phyloP scores from a whole-genome alignment of 2,113 vertebrate genomes.

The Dicerorhinus sumatrensis region DNA sequence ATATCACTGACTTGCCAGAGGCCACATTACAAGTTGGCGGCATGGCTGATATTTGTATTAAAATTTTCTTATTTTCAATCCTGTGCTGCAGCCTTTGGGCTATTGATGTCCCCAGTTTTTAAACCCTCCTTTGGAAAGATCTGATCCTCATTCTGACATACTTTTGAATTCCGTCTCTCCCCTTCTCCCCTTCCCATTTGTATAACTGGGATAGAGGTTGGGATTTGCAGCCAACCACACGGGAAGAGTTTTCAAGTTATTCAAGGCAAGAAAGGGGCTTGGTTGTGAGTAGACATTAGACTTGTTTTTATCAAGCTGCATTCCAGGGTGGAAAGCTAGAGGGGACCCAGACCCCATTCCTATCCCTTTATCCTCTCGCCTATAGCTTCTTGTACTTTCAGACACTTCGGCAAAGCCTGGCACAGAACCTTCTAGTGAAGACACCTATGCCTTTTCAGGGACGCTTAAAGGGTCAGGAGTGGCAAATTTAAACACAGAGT shows the following conservation, averaged over 20 bases:
- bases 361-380: background rate
- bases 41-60: conserved; percentile 11
- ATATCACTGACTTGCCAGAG: conserved; percentile 26
- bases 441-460: background rate
- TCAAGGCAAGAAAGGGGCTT: background rate
- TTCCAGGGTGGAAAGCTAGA: background rate
- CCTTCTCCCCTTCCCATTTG: background rate
- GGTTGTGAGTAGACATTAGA: background rate
- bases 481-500: background rate
- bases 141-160: background rate
- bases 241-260: background rate
- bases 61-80: conserved; percentile 51
- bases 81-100: background rate
- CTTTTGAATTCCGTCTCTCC: background rate
- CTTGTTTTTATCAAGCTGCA: conserved; percentile 16
- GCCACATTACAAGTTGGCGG: background rate
- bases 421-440: background rate
- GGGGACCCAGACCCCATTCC: background rate
- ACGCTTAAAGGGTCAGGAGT: background rate
- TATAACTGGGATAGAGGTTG: background rate
- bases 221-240: background rate
- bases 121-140: conserved; percentile 15
- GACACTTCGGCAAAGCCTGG: background rate
- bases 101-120: background rate
- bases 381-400: background rate